Evolutionary conservation across 64 coral and sea anemone genomes (phyloP), one percentile per base, ranked within the genome.

Genomic region (Anthopleura sola): DNA sequence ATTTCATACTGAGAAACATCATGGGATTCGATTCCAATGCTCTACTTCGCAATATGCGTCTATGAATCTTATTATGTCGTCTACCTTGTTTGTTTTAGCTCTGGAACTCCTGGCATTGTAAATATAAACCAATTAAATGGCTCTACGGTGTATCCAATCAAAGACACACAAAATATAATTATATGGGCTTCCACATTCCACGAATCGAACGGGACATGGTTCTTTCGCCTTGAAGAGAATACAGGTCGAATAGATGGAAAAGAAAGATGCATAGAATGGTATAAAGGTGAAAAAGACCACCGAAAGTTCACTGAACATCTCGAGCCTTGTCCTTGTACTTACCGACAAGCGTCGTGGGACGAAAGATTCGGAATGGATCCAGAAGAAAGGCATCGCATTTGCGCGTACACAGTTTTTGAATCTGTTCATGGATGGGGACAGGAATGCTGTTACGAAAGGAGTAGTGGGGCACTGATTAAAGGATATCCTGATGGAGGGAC

Each of bases 241-340:
- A 60, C 1, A 66, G 36, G 36, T 20, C 57, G 80, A 1, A 18
- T 24, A 86, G 62, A 50, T 10, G n/a, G 33, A 36, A 82, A 79
- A 14, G 32, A 83, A 46, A 55, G 83, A 37, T 91, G 75, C 39
- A 48, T 50, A 33, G 10, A 9, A 1, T 91, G 84, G 84, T 66
- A n/a, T 48, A 14, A 49, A 21, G 18, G 23, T 34, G 28, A 78
- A 18, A 6, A 16, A 40, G 76, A 78, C 37, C 40, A 36, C 37
- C 1, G 53, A 79, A 5, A 24, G 37, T 68, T 24, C 49, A n/a
- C 28, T 28, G 18, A 34, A 36, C 3, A 50, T 33, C 31, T 81
- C 23, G 14, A 47, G 13, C 84, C 89, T 20, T 91, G 89, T 82
- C 89, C 89, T 17, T 91, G 89, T 60, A 82, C 60, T 19, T n/a